Evolutionary conservation across 2,113 vertebrate species (phyloP).

Genomic region (Felis chaus): DNA sequence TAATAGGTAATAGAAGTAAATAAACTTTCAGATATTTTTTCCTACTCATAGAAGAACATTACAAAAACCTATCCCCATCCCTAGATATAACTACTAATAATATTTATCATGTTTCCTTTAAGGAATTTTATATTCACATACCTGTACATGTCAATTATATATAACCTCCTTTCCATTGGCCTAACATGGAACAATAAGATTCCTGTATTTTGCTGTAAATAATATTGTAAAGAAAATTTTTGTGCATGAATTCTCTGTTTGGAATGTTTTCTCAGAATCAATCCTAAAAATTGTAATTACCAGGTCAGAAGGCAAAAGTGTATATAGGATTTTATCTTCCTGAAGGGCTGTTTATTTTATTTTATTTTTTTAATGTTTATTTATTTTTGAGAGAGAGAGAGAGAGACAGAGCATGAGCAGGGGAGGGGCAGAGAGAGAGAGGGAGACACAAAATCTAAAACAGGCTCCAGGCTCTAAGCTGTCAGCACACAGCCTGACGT

Average conservation of each 20-base stretch:
- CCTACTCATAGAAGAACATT: not conserved
- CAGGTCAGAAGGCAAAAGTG: not conserved
- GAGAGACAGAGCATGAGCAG: too few species aligned
- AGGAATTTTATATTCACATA: not conserved
- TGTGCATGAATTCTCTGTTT: not conserved
- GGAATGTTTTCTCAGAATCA: not conserved
- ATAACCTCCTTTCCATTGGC: not conserved
- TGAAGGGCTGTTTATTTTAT: not conserved
- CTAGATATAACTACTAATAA: not conserved
- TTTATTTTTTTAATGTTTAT: too few species aligned
- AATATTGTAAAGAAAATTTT: not conserved
- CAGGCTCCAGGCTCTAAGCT: too few species aligned
- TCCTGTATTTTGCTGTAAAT: not conserved
- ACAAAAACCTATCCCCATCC: not conserved
- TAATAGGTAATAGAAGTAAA: not conserved
- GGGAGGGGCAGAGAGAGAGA: too few species aligned
- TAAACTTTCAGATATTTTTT: not conserved
- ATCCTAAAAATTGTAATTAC: not conserved
- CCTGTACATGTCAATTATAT: not conserved
- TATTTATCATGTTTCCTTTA: not conserved
- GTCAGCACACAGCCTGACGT: too few species aligned
- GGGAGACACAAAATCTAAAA: too few species aligned
- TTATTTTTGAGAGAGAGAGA: too few species aligned
- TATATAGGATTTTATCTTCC: not conserved
- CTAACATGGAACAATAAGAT: not conserved